These are phyloP conservation scores for Psittacula derbiana DNA, from an alignment of 2,797 vertebrate species.

Conservation along the genomic window DNA sequence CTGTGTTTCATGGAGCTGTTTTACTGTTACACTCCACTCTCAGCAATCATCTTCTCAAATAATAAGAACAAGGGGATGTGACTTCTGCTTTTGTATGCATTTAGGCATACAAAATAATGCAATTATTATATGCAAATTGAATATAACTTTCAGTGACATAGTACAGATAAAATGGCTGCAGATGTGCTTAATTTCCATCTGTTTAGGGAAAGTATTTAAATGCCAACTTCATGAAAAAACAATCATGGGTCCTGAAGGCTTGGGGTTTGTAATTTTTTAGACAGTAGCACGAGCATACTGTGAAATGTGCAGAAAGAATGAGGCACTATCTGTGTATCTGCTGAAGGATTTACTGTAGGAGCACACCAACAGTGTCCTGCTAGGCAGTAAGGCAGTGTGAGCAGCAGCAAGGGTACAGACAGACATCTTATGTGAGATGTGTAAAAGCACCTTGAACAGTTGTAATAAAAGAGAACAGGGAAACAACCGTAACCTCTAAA, in stretches of 20 bases:
- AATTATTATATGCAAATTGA: background rate
- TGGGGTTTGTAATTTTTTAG: background rate
- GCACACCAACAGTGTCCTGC: background rate
- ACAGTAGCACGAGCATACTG: background rate
- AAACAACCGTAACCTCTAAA: constrained; percentile 54
- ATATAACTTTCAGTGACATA: background rate
- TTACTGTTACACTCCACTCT: background rate
- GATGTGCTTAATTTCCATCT: background rate
- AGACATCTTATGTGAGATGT: background rate
- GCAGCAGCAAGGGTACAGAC: constrained; percentile 9
- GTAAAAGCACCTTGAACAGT: background rate
- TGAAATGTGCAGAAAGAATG: constrained; percentile 5
- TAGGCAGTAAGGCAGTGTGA: background rate
- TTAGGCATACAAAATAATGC: background rate
- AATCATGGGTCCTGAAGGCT: background rate
- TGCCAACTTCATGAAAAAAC: background rate
- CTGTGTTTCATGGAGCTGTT: background rate
- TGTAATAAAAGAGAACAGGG: background rate
- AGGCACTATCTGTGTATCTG: background rate
- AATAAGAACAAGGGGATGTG: background rate
- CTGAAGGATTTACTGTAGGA: constrained; percentile 14
- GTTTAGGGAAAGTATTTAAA: background rate
- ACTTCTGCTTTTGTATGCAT: background rate
- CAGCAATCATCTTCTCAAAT: background rate
- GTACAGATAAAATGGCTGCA: background rate